Evolutionary conservation across 2,888 invertebrate genomes (phyloP), one percentile per base, ranked within the genome.

Genomic region (Pasiphila rectangulata): DNA sequence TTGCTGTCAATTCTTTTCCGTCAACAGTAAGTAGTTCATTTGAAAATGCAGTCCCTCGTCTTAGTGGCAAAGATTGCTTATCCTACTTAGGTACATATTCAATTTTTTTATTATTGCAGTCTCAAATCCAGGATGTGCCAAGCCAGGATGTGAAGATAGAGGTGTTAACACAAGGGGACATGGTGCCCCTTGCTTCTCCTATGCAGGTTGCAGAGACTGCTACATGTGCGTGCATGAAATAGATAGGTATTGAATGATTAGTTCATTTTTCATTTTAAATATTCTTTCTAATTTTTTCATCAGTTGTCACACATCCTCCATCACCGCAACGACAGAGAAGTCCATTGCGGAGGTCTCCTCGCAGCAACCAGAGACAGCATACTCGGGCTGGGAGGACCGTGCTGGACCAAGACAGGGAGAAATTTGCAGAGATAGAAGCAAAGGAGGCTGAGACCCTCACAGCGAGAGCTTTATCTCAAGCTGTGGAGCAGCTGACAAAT

Each of bases 341-440:
- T 24, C 24, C 24, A 24, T 10, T 10, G 10, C 24, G 24, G 24
- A 24, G 24, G 10, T 24, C 24, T 24, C 24, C 29, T 29, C 29
- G 15, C 29, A 15, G 29, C 10, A 27, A 27, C 27, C 27, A 27
- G 13, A 10, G 13, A 27, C 12, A 27, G 27, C 13, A 6, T 27
- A 27, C 27, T 27, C 27, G 13, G 27, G 27, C 27, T 27, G 27
- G 27, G 27, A 27, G 27, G 2, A 27, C 27, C 27, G 13, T 13
- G 10, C 12, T 13, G 13, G 27, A 27, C 13, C 12, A 10, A 27
- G 27, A 12, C 12, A 12, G 13, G 27, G 27, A 27, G 27, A 27
- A 13, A 13, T 27, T 27, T 13, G 27, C 27, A 27, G 27, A 27
- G 13, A 27, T 27, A 13, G 27, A 27, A 13, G 27, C 27, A 27